These are phyloP conservation scores for Idris sp. DNA, from an alignment of 1,140 invertebrate genomes.

Conservation along the genomic window DNA sequence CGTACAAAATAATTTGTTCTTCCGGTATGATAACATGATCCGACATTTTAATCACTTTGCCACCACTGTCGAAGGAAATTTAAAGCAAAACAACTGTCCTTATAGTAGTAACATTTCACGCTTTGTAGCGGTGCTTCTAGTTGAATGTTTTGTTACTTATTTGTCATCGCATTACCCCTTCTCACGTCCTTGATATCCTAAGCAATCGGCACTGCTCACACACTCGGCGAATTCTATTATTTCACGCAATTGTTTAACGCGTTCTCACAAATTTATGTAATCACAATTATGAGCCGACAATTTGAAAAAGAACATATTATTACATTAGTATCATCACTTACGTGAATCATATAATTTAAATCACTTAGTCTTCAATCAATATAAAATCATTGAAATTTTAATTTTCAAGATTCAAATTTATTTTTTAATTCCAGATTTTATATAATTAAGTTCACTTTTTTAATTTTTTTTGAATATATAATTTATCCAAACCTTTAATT, in stretches of 20 bases:
- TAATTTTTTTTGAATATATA: no score
- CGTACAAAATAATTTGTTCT: constrained; percentile 56
- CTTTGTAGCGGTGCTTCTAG: constrained; percentile 12
- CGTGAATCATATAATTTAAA: no score
- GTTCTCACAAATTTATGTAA: constrained; percentile 51
- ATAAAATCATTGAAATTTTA: no score
- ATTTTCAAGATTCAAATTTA: no score
- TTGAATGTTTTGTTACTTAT: constrained; percentile 11
- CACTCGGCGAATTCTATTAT: constrained; percentile 35
- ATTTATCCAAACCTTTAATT: no score
- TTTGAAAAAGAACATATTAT: no score
- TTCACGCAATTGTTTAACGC: constrained; percentile 36
- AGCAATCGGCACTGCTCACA: background rate
- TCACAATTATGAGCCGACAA: constrained; percentile 21
- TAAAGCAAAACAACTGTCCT: constrained; percentile 5
- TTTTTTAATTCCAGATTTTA: no score
- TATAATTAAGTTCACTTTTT: no score
- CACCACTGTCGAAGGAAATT: background rate
- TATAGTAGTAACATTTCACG: constrained; percentile 4
- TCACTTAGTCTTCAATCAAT: no score
- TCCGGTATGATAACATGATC: constrained; percentile 19
- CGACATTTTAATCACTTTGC: constrained; percentile 19
- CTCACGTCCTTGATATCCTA: constrained; percentile 25
- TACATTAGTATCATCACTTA: no score
- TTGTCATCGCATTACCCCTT: constrained; percentile 25